A percentile compares a stretch with the other conserved stretches of the same genome.
These are phyloP conservation scores for Syngnathus floridae DNA, from an alignment of 2,113 vertebrate species.

Conservation along the genomic window DNA sequence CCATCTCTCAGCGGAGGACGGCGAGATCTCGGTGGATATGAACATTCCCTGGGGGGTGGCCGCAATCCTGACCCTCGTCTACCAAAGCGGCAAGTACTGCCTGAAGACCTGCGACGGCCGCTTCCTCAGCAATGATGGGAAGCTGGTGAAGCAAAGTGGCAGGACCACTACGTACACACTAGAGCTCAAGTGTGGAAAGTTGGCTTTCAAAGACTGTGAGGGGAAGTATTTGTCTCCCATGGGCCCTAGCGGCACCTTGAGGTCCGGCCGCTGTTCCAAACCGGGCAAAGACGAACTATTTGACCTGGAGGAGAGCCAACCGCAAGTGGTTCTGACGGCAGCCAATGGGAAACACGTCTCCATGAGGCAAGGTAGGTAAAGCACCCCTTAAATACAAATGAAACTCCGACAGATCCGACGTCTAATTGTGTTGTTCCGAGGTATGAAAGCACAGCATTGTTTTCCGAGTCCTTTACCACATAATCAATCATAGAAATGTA, in stretches of 20 bases:
- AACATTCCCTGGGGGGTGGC: slow-evolving; percentile 92
- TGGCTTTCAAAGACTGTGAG: slow-evolving; percentile 92
- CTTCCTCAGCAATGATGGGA: slow-evolving; percentile 85
- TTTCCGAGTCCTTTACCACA: slow-evolving; percentile 20
- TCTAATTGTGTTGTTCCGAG: background rate
- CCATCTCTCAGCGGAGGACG: slow-evolving; percentile 81
- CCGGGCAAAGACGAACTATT: slow-evolving; percentile 95
- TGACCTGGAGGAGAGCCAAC: slow-evolving; percentile 91
- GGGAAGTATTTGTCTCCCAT: slow-evolving; percentile 89
- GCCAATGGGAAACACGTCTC: slow-evolving; percentile 87
- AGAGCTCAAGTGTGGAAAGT: slow-evolving; percentile 86
- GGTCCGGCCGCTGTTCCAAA: slow-evolving; percentile 86
- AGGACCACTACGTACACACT: slow-evolving; percentile 80
- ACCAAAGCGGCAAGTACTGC: slow-evolving; percentile 84
- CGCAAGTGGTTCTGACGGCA: slow-evolving; percentile 87
- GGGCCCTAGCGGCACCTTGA: slow-evolving; percentile 84
- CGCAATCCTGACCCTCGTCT: slow-evolving; percentile 86
- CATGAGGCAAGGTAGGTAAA: slow-evolving; percentile 83
- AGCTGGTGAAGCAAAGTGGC: slow-evolving; percentile 73
- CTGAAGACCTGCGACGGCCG: slow-evolving; percentile 85
- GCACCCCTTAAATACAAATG: background rate
- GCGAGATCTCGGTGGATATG: slow-evolving; percentile 81
- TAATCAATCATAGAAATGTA: slow-evolving; percentile 24
- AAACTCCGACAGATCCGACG: too few species aligned
- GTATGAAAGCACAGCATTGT: background rate